Evolutionary conservation across 2,888 invertebrate species (phyloP).

Genomic region (Cephus pulcher): DNA sequence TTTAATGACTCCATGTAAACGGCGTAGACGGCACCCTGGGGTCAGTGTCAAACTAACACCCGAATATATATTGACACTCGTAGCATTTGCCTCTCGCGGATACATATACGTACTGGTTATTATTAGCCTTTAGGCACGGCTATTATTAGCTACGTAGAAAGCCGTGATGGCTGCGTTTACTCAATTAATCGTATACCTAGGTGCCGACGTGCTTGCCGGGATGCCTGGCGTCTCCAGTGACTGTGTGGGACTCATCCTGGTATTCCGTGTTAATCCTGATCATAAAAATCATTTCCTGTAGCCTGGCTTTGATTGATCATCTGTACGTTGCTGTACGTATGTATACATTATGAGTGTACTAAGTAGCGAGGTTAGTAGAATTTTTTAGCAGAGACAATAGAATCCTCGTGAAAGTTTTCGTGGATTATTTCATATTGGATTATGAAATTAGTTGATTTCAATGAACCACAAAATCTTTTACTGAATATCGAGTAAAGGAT

Average conservation of each 20-base stretch:
- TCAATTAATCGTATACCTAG: not conserved
- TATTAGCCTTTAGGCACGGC: not conserved
- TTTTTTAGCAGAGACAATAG: not conserved
- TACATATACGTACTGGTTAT: not conserved
- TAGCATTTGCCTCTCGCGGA: not conserved
- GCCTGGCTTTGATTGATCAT: not conserved
- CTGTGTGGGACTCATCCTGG: not conserved
- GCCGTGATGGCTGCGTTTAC: not conserved
- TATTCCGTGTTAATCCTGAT: not conserved
- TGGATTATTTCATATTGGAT: not conserved
- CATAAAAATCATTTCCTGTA: not conserved
- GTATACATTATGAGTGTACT: not conserved
- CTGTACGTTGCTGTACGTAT: not conserved
- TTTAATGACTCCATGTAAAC: not conserved
- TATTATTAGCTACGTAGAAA: not conserved
- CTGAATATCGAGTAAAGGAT: not conserved
- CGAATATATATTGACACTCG: slow-evolving; percentile 3
- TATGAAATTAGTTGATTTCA: not conserved
- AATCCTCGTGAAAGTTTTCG: not conserved
- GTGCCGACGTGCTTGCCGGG: not conserved
- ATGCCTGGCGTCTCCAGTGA: not conserved
- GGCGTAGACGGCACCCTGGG: not conserved
- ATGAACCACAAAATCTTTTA: not conserved
- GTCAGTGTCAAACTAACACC: not conserved
- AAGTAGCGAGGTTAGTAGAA: not conserved